Evolutionary conservation across 1,140 invertebrate species (phyloP).

Genomic region (Leptopilina clavipes): DNA sequence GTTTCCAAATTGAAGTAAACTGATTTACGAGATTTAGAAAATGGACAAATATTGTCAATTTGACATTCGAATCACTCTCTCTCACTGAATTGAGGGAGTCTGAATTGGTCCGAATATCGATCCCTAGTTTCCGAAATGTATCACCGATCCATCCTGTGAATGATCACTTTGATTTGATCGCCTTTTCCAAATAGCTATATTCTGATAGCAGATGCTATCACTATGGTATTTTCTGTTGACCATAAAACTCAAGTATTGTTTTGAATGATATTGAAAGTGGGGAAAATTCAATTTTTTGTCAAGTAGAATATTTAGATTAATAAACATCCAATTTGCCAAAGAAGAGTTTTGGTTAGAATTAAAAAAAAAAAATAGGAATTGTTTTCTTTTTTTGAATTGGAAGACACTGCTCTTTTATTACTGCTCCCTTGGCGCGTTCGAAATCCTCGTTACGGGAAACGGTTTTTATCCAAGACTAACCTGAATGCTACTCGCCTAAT

Average conservation of each 20-base stretch:
- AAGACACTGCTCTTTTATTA: slow-evolving; percentile 4
- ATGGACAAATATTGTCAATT: background rate
- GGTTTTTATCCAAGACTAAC: slow-evolving; percentile 40
- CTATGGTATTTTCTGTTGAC: slow-evolving; percentile 13
- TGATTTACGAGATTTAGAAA: slow-evolving; percentile 4
- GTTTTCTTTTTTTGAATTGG: background rate
- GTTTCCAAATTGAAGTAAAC: background rate
- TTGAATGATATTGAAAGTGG: no score
- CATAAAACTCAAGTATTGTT: background rate
- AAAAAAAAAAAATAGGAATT: slow-evolving; percentile 14
- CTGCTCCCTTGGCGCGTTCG: slow-evolving; percentile 4
- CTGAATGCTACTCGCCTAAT: slow-evolving; percentile 51
- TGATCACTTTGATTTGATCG: slow-evolving; percentile 50
- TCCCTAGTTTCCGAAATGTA: slow-evolving; percentile 45
- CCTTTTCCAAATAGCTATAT: slow-evolving; percentile 43
- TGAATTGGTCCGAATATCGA: slow-evolving; percentile 29
- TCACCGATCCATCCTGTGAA: slow-evolving; percentile 45
- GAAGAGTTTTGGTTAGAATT: background rate
- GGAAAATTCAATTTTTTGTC: no score
- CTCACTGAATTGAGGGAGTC: slow-evolving; percentile 19
- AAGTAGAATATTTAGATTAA: no score
- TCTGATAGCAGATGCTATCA: slow-evolving; percentile 42
- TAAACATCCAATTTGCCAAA: no score
- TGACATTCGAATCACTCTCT: background rate
- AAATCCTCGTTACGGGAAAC: slow-evolving; percentile 24